phyloP scores from a whole-genome alignment of 2,888 invertebrate species.

The Drosophila demipolita region DNA sequence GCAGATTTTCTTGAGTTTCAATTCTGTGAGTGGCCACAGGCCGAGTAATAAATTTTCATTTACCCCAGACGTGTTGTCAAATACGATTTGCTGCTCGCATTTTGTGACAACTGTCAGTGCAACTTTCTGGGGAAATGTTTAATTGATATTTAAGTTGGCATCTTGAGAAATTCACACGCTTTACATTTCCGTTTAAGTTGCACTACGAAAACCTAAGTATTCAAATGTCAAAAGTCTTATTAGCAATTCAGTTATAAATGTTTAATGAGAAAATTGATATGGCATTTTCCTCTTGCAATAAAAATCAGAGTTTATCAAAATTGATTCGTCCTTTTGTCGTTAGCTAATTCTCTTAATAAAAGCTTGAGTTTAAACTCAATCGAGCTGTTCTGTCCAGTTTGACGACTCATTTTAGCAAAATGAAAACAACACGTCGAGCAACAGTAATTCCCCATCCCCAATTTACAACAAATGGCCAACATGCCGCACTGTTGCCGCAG shows the following conservation, averaged over 20 bases:
- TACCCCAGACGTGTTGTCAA: constrained; percentile 15
- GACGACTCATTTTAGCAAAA: constrained; percentile 15
- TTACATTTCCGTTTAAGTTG: background rate
- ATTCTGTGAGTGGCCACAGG: background rate
- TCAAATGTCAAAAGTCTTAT: background rate
- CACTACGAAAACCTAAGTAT: background rate
- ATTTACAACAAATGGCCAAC: constrained; percentile 39
- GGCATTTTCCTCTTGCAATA: background rate
- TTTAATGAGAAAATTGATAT: background rate
- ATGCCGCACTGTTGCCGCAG: constrained; percentile 57
- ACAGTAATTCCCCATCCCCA: background rate
- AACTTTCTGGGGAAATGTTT: background rate
- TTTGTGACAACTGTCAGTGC: background rate
- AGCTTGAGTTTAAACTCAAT: constrained; percentile 5
- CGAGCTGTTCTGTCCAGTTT: background rate
- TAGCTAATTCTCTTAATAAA: background rate
- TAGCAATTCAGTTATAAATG: background rate
- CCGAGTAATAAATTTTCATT: constrained; percentile 68
- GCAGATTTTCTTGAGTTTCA: constrained; percentile 12
- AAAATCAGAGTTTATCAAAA: background rate
- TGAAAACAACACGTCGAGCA: constrained; percentile 22
- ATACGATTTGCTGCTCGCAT: background rate
- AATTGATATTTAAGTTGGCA: constrained; percentile 4
- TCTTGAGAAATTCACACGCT: background rate
- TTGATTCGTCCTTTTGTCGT: background rate